Base-by-base conservation (phyloP, 2,888 invertebrate species). In the Nomada fucata region DNA sequence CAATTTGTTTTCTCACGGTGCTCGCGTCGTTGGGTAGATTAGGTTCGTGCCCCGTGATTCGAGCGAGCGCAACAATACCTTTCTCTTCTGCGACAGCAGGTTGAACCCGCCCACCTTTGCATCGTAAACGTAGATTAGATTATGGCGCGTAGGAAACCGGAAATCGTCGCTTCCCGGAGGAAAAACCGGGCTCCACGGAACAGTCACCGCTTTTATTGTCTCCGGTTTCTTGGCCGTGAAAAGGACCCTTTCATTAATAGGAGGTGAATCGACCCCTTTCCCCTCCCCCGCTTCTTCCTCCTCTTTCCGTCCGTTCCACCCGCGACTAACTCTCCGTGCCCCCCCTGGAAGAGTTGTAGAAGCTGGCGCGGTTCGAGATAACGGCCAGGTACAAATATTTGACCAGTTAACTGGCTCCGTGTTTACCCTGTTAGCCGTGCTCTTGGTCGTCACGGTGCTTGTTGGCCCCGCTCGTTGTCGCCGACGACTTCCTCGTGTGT, bases 371-470 rank as follows among this genome's bases (percentile, higher is more conserved):
- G 89, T 86, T 86, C 81, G 84, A 91, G 92, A 92, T 92, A 92
- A 91, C 89, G 87, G 86, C 74, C 82, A 86, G 87, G 90, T 86
- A 88, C 92, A 92, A 92, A 92, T 92, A 92, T 92, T 92, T 92
- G 92, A 89, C 88, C 91, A 87, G 89, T 89, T 92, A 92, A 92
- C 91, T 91, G 89, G 90, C 91, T 90, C 79, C 68, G 76, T 91
- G 91, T 92, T 92, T 91, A 86, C 88, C 89, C 89, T 88, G 89
- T 88, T 89, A 83, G 86, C 88, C 79, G 74, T 69, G 82, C 84
- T 83, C 82, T 77, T 71, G 64, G 60, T 53, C 84, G 74, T 79
- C 75, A 68, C 61, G 71, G 53, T 67, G 63, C 64, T 65, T 63
- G 70, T 80, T 63, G 72, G 53, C 50, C 50, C 42, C 57, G 72